A percentile compares a stretch with the other conserved stretches of the same genome.
Conservation (phyloP, 2,113 vertebrate genomes). For the Kryptolebias marmoratus region DNA sequence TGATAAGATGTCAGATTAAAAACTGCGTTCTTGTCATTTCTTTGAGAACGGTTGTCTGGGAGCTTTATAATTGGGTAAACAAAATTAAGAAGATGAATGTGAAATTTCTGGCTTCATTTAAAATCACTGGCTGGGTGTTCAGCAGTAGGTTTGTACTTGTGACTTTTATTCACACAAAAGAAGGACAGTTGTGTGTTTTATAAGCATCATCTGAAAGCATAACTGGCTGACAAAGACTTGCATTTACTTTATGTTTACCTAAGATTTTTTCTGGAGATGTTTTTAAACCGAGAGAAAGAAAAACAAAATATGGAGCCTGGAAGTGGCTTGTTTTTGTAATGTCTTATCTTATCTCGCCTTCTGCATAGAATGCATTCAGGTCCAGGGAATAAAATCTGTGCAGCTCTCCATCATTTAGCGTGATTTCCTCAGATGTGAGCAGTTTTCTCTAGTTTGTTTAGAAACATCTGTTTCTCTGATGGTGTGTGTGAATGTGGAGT, state of each 20-base stretch:
- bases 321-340: not conserved
- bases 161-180: not conserved
- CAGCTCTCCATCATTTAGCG: not conserved
- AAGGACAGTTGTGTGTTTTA: not conserved
- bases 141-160: not conserved
- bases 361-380: not conserved
- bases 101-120: not conserved
- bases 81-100: not conserved
- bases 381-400: not conserved
- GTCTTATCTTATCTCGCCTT: not conserved
- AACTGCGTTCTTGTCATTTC: not conserved
- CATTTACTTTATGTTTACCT: conserved; percentile 5
- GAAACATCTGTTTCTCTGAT: conserved; percentile 9
- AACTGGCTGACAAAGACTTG: not conserved
- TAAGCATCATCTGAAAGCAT: not conserved
- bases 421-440: not conserved
- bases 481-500: not conserved
- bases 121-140: not conserved
- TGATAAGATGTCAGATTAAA: conserved; percentile 23
- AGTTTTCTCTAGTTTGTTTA: not conserved
- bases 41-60: not conserved
- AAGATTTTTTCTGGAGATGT: not conserved
- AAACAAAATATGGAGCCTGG: not conserved
- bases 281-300: not conserved
- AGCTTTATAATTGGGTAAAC: not conserved